Base-by-base conservation (phyloP, 2,113 vertebrate species). In the Girardinichthys multiradiatus region DNA sequence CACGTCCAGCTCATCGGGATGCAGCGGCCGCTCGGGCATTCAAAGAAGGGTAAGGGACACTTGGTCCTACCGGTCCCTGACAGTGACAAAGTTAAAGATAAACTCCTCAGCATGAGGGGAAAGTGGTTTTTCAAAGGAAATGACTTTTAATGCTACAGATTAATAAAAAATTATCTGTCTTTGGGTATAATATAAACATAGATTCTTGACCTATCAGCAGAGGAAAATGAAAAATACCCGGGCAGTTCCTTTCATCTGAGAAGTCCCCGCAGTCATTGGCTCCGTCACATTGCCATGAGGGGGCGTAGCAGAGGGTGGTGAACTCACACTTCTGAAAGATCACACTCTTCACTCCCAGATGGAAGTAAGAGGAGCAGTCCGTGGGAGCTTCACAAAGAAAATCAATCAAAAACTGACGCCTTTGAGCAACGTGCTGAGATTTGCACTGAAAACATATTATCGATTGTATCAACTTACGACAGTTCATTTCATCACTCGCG, bases 1-100 rank as follows among this genome's bases (percentile, higher is more conserved):
- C 98, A 99, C 0, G 96, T 98, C 98, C 98, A 99, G 79, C 96
- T 96, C 96, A 96, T 96, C 39, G 98, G 98, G 86, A 99, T 98
- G 85, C 98, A 99, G 48, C 96, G 96, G 17, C 97, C 97, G 0
- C 96, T 97, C 0, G 96, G 96, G 80, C 97, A 99, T 57, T 96
- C 95, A 0, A 99, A 99, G 92, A 96, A 98, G 30, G 86, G 77
- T 0, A 87, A 64, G 0, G 87, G 82, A 62, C 91, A 93, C 71
- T 91, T 92, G 57, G 82, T 81, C 77, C 85, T 91, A 37, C 79
- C 84, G 29, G 81, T 84, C 65, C 86, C 92, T 93, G 48, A 64
- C 15, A 69, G 58, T 68, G 61, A 68, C 28, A 63, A 33, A 66
- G n/a, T 60, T 70, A 57, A 24, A 71, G 4, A 54, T 64, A 8